Percentiles rank a stretch among this genome's conserved stretches.
These are phyloP conservation scores for Palythoa grandis DNA, from an alignment of 92 coral and sea anemone species.

Conservation along the genomic window DNA sequence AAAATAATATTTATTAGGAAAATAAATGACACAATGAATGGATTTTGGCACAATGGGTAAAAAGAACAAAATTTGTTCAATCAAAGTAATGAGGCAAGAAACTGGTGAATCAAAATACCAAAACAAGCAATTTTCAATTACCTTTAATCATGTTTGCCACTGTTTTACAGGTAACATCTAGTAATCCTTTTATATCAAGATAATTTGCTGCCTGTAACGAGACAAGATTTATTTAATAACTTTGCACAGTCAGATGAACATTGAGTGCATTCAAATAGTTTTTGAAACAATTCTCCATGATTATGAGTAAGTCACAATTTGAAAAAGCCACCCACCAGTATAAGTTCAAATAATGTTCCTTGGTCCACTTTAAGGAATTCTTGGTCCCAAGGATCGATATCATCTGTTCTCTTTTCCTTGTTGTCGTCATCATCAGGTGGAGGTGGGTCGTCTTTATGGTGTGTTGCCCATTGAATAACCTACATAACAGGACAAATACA, in stretches of 20 bases:
- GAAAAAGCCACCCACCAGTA: slow-evolving; percentile 69
- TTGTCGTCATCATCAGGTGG: slow-evolving; percentile 99
- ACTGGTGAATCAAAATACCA: neutral
- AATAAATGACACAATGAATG: too few species aligned
- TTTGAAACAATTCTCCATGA: too few species aligned
- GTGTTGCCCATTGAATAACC: slow-evolving; percentile 93
- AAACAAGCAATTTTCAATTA: slow-evolving; percentile 3
- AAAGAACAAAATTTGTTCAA: neutral
- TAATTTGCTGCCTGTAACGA: slow-evolving; percentile 91
- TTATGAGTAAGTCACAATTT: neutral
- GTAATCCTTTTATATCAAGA: slow-evolving; percentile 97
- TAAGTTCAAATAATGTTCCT: slow-evolving; percentile 97
- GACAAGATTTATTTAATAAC: neutral
- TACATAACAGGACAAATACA: too few species aligned
- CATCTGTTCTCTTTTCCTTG: slow-evolving; percentile 98
- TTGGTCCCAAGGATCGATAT: slow-evolving; percentile 98
- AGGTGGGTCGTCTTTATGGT: slow-evolving; percentile 94
- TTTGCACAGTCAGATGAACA: neutral
- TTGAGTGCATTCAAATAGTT: too few species aligned
- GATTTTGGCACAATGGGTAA: neutral
- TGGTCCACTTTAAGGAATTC: slow-evolving; percentile 98
- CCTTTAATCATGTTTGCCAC: slow-evolving; percentile 99
- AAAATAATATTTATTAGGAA: too few species aligned
- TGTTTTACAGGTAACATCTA: slow-evolving; percentile 99
- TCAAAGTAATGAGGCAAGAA: neutral